Evolutionary conservation across 1,140 invertebrate genomes (phyloP).

Genomic region (Sitophilus oryzae): DNA sequence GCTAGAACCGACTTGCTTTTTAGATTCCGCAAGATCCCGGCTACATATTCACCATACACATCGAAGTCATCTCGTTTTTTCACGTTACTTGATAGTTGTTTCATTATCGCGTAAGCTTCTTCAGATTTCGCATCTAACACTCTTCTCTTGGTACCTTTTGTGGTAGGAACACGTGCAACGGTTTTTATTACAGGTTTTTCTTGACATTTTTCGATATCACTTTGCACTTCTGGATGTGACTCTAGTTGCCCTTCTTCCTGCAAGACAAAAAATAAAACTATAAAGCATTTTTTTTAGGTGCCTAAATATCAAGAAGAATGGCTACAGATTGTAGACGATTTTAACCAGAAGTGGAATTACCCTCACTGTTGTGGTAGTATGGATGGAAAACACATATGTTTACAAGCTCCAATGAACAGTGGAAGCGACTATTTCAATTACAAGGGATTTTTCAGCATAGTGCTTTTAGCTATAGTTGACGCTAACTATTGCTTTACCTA

Average conservation of each 20-base stretch:
- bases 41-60: conserved; percentile 19
- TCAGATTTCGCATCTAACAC: conserved; percentile 17
- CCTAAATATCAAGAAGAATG: conserved; percentile 32
- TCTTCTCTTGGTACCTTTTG: conserved; percentile 9
- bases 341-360: conserved; percentile 7
- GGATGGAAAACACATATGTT: conserved; percentile 29
- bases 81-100: too few species aligned
- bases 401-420: conserved; percentile 21
- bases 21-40: conserved; percentile 9
- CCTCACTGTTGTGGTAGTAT: conserved; percentile 18
- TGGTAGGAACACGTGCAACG: conserved; percentile 6
- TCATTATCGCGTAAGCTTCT: too few species aligned
- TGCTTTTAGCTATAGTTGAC: conserved; percentile 20
- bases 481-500: conserved; percentile 34
- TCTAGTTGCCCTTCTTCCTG: conserved; percentile 14
- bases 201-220: conserved; percentile 11
- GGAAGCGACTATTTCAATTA: conserved; percentile 30
- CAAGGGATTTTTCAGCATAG: conserved; percentile 23
- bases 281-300: conserved; percentile 16
- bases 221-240: conserved; percentile 14
- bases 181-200: conserved; percentile 2
- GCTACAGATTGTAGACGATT: conserved; percentile 24
- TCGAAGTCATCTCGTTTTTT: conserved; percentile 20
- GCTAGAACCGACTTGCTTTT: conserved; percentile 2
- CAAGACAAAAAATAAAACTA: conserved; percentile 10